Base-by-base conservation (phyloP, 2,113 vertebrate genomes). In the Strix aluco region DNA sequence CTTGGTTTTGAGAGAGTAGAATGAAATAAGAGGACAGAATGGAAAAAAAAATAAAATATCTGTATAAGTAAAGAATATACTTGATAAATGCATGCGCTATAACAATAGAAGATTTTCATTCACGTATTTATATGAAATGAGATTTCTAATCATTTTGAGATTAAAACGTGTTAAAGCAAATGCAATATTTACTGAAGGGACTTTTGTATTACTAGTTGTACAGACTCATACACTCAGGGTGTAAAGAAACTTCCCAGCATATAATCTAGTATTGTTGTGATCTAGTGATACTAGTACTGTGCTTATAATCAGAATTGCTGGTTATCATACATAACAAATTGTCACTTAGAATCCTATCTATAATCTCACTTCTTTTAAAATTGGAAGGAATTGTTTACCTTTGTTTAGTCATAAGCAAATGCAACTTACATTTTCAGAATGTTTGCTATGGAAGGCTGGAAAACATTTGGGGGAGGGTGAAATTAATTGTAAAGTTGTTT, bases 391-490 rank as follows among this genome's bases (percentile, higher is more conserved):
- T 83, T 67, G 25, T 71, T 97, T 87, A 69, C 61, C 17, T 94
- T 89, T 92, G 66, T 91, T 92, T 81, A 87, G 57, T 61, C 70
- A 38, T 81, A 81, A 83, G 40, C 40, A 79, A 72, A 81, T 52
- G 36, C 74, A 90, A 49, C n/a, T 54, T 81, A 7, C 26, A 42
- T 81, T 92, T 92, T 94, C n/a, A 81, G 65, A 87, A 59, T 51
- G 32, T 72, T 88, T 94, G 58, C 55, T 55, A 0, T 54, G 26
- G 27, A 79, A 81, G 77, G 62, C 61, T 86, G 55, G 57, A 88
- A 86, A 90, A 66, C 19, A 16, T 66, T 83, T 79, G 0, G 20
- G 62, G 32, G 62, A 69, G 32, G 51, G 29, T 63, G 61, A 92
- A 85, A 89, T 89, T 70, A 89, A 86, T 78, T 88, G 27, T 78